A percentile compares a stretch with the other conserved stretches of the same genome.
Conservation (phyloP, 2,888 invertebrate species). For the Apodemia hepburni region DNA sequence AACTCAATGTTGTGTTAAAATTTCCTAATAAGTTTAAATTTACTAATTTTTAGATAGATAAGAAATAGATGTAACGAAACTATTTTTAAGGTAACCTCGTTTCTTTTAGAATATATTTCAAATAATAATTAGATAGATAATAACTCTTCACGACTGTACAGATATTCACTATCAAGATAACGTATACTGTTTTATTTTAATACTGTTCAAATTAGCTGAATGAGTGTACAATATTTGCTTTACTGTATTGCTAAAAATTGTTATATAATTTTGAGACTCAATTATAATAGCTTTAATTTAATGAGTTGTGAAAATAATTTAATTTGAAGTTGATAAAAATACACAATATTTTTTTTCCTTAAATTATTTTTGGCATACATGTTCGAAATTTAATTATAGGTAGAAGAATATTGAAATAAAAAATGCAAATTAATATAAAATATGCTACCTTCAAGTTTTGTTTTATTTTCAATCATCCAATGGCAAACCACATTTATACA, state of each 20-base stretch:
- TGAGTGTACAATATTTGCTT: background rate
- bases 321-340: too few relatives aligned
- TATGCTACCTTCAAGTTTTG: background rate
- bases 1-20: slow-evolving; percentile 6
- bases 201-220: background rate
- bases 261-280: too few relatives aligned
- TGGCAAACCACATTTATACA: too few relatives aligned
- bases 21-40: background rate
- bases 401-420: too few relatives aligned
- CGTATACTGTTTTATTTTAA: background rate
- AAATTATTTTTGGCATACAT: too few relatives aligned
- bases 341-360: too few relatives aligned
- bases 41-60: slow-evolving; percentile 1
- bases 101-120: background rate
- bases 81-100: background rate
- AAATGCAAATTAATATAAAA: slow-evolving; percentile 7
- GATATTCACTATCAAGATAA: background rate
- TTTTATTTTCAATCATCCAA: background rate
- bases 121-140: slow-evolving; percentile 11
- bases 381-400: too few relatives aligned
- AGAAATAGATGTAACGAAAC: background rate
- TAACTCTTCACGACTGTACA: slow-evolving; percentile 11
- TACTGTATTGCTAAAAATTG: background rate
- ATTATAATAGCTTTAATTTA: too few relatives aligned
- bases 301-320: too few relatives aligned